Conservation (phyloP, 2,888 invertebrate species). For the Aethes cnicana region DNA sequence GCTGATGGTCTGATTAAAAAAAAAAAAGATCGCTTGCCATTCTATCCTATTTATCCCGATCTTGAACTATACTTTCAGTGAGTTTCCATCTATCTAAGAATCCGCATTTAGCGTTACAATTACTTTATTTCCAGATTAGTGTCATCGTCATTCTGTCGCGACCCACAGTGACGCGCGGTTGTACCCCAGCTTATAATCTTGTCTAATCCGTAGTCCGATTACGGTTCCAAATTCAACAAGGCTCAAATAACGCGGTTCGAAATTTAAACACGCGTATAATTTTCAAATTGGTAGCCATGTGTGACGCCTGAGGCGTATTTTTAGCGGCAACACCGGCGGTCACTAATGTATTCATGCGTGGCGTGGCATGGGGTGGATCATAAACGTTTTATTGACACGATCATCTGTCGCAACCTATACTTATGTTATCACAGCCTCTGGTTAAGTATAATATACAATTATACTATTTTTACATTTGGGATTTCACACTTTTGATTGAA, state of each 20-base stretch:
- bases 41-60: too few relatives aligned
- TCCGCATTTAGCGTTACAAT: too few relatives aligned
- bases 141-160: too few relatives aligned
- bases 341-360: conserved; percentile 62
- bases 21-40: too few relatives aligned
- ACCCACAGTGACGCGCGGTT: too few relatives aligned
- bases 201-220: conserved; percentile 75
- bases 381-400: conserved; percentile 68
- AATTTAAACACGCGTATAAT: conserved; percentile 76
- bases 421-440: conserved; percentile 14
- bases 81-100: too few relatives aligned
- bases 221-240: conserved; percentile 60
- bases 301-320: conserved; percentile 61
- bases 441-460: not conserved
- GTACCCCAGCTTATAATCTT: too few relatives aligned
- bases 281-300: conserved; percentile 71
- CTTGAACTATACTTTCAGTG: too few relatives aligned
- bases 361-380: conserved; percentile 66
- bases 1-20: too few relatives aligned
- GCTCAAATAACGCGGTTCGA: conserved; percentile 63
- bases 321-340: conserved; percentile 43
- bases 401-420: conserved; percentile 28
- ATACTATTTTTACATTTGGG: not conserved
- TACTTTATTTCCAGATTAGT: too few relatives aligned
- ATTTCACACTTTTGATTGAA: too few relatives aligned